Base-by-base conservation (phyloP, 1,140 invertebrate genomes). In the Semibalanus balanoides region DNA sequence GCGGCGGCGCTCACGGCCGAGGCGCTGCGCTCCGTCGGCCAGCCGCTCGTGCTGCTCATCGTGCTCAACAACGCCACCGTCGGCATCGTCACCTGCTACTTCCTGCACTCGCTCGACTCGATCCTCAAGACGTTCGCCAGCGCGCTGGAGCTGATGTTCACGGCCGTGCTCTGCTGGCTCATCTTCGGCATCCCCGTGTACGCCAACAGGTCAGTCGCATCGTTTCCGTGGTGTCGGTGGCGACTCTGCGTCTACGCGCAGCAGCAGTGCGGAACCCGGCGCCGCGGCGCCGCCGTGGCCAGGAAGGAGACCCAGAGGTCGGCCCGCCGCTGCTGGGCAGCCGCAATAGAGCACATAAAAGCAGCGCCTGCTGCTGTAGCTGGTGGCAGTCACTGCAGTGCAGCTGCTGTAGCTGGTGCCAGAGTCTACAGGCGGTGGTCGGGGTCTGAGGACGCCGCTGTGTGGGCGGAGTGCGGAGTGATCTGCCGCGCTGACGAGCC, bases 71-170 rank as follows among this genome's bases (percentile, higher is more conserved):
- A 94, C 86, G 91, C 94, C 0, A 88, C 91, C 0, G 91, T 96
- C 76, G 96, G 96, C 30, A 95, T 98, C 79, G 91, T 95, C 0
- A 97, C 95, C 0, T 95, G 93, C 83, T 92, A 97, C 81, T 97
- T 98, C 81, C 85, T 98, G 0, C 93, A 93, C 82, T 93, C 90
- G 78, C 87, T 98, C 76, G 98, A 98, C 84, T 98, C 95, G 17
- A 97, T 98, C 81, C 85, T 98, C 71, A 98, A 98, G 86, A 96
- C 93, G 17, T 98, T 97, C 85, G 95, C 96, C 0, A 94, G 93
- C 85, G 95, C 95, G 40, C 85, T 98, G 78, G 96, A 98, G 84
- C 84, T 98, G 25, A 86, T 96, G 51, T 93, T 97, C 80, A 97
- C 94, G 11, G 95, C 95, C 19, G 84, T 97, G 9, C 86, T 97